Evolutionary conservation across 2,888 invertebrate species (phyloP).

Genomic region (Idaea biselata): DNA sequence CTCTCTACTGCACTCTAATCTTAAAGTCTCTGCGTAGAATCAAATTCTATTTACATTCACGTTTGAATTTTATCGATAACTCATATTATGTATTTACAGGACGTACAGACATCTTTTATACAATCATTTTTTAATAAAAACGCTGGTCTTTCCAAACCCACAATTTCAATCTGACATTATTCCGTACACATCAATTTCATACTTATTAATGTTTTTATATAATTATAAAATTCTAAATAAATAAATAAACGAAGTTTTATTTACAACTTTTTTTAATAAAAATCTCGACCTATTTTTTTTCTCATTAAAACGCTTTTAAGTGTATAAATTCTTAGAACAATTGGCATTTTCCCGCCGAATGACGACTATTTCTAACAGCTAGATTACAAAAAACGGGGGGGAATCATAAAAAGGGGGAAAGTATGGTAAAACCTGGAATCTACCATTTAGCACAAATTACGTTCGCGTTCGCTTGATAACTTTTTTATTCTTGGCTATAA

Average conservation of each 20-base stretch:
- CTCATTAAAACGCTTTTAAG: slow-evolving; percentile 7
- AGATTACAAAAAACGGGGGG: slow-evolving; percentile 17
- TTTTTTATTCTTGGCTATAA: too few species aligned
- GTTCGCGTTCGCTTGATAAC: not conserved
- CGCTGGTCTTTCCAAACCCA: not conserved
- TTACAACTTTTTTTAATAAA: slow-evolving; percentile 30
- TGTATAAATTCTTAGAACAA: slow-evolving; percentile 4
- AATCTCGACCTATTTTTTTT: slow-evolving; percentile 17
- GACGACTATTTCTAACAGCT: slow-evolving; percentile 12
- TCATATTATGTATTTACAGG: slow-evolving; percentile 41
- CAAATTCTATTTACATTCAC: slow-evolving; percentile 25
- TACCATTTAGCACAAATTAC: not conserved
- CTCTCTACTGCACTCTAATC: slow-evolving; percentile 11
- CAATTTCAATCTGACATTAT: slow-evolving; percentile 13
- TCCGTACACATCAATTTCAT: slow-evolving; percentile 14
- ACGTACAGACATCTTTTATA: not conserved
- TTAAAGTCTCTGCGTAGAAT: slow-evolving; percentile 7
- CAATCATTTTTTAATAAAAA: not conserved
- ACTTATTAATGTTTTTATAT: slow-evolving; percentile 7
- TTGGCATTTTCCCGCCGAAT: slow-evolving; percentile 18
- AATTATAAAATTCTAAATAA: slow-evolving; percentile 24
- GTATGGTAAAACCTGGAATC: slow-evolving; percentile 4
- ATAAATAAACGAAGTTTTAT: slow-evolving; percentile 38
- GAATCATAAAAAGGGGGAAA: slow-evolving; percentile 24
- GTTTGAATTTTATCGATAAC: slow-evolving; percentile 23